A percentile compares a stretch with the other conserved stretches of the same genome.
Conservation (phyloP, 2,797 vertebrate genomes). For the Odontamblyopus rebecca region DNA sequence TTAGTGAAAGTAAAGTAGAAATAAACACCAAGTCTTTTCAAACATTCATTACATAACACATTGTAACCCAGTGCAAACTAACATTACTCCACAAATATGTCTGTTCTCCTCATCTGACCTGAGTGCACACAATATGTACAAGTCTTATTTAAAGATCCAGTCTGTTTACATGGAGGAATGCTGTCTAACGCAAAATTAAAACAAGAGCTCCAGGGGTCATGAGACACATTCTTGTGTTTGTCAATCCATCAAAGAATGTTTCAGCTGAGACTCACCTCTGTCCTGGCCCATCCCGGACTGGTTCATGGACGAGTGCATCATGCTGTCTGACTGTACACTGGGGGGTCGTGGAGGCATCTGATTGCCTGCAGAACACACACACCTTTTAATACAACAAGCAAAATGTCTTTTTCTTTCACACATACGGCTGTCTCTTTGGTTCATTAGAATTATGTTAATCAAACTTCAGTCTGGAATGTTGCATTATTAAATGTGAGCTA, state of each 20-base stretch:
- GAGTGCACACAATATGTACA: slow-evolving; percentile 11
- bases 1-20: neutral
- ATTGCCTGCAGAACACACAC: slow-evolving; percentile 79
- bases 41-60: slow-evolving; percentile 7
- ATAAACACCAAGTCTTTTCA: slow-evolving; percentile 8
- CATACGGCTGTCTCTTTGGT: slow-evolving; percentile 18
- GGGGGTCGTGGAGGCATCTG: slow-evolving; percentile 98
- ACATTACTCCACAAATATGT: slow-evolving; percentile 14
- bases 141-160: slow-evolving; percentile 33
- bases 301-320: slow-evolving; percentile 95
- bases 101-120: slow-evolving; percentile 31
- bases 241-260: neutral
- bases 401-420: neutral
- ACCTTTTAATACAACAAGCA: neutral
- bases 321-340: slow-evolving; percentile 93
- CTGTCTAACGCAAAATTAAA: slow-evolving; percentile 34
- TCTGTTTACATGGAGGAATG: slow-evolving; percentile 31
- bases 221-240: neutral
- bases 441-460: slow-evolving; percentile 33
- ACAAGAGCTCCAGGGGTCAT: slow-evolving; percentile 13
- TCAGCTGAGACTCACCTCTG: slow-evolving; percentile 79
- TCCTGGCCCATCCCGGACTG: slow-evolving; percentile 92
- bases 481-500: slow-evolving; percentile 28
- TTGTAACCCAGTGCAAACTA: neutral
- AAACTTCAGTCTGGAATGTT: slow-evolving; percentile 35